Percentiles rank a stretch among this genome's conserved stretches.
Evolutionary conservation across 2,113 vertebrate genomes (phyloP).

Genomic region (Callithrix jacchus): DNA sequence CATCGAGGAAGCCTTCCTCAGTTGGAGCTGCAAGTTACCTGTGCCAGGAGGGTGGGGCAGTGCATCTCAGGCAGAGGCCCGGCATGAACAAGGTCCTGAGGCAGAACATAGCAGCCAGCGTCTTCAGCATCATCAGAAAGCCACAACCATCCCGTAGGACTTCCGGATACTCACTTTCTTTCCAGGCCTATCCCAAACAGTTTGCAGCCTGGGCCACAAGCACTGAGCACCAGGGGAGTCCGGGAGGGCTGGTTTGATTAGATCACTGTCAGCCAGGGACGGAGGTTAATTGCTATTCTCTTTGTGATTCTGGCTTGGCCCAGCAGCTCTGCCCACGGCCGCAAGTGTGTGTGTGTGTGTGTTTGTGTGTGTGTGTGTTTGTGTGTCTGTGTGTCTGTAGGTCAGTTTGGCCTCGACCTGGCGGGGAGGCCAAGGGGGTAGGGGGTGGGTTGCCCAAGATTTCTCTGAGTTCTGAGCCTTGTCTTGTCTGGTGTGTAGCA

Average conservation of each 20-base stretch:
- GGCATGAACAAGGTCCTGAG: background rate
- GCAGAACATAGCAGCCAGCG: background rate
- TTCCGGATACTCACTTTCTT: background rate
- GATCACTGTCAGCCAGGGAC: conserved; percentile 84
- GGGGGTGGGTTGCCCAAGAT: conserved; percentile 69
- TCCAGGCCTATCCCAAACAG: background rate
- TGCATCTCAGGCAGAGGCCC: background rate
- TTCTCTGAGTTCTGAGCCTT: conserved; percentile 82
- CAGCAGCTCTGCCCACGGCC: conserved; percentile 65
- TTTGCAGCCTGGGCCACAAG: background rate
- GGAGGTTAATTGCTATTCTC: conserved; percentile 87
- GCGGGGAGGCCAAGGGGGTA: background rate
- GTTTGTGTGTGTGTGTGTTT: background rate
- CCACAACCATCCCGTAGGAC: background rate
- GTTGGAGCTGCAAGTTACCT: background rate
- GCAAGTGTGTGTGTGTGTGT: background rate
- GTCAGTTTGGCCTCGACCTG: conserved; percentile 12
- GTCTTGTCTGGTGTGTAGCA: conserved; percentile 85
- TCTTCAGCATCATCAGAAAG: background rate
- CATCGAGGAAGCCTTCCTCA: background rate
- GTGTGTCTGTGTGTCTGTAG: conserved; percentile 56
- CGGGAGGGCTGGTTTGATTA: conserved; percentile 77
- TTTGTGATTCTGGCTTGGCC: conserved; percentile 67
- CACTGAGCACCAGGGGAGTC: background rate
- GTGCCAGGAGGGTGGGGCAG: background rate